Evolutionary conservation across 2,888 invertebrate genomes (phyloP).

Genomic region (Notodonta ziczac): DNA sequence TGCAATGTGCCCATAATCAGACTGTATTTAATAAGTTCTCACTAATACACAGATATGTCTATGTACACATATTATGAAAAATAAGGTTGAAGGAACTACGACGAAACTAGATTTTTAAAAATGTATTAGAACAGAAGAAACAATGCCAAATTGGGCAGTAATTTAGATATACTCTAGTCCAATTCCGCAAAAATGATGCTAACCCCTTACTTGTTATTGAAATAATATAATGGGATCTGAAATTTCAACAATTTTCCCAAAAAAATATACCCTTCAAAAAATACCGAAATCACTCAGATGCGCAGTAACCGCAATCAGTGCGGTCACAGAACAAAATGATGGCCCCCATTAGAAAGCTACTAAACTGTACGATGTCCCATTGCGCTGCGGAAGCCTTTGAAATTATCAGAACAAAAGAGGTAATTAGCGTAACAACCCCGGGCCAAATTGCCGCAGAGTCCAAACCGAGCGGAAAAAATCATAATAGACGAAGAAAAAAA

Average conservation of each 20-base stretch:
- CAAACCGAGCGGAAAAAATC: slow-evolving; percentile 9
- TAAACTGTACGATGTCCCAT: slow-evolving; percentile 19
- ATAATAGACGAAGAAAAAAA: background rate
- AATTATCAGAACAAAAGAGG: slow-evolving; percentile 36
- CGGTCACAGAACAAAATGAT: slow-evolving; percentile 23
- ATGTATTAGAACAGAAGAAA: no score
- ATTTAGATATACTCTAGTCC: no score
- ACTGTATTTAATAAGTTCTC: no score
- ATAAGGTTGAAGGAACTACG: no score
- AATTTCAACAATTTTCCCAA: background rate
- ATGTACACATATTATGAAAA: no score
- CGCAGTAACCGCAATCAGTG: slow-evolving; percentile 9
- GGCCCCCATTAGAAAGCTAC: slow-evolving; percentile 24
- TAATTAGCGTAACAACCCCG: slow-evolving; percentile 34
- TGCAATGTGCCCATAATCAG: no score
- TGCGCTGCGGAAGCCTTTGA: slow-evolving; percentile 22
- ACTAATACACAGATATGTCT: no score
- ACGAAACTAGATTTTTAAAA: no score
- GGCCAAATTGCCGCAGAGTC: slow-evolving; percentile 15
- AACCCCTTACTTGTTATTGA: no score
- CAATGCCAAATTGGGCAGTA: no score
- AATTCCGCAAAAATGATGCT: no score
- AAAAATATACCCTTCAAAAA: background rate
- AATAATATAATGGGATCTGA: no score
- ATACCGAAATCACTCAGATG: background rate